A percentile compares a stretch with the other conserved stretches of the same genome.
Evolutionary conservation across 2,797 vertebrate species (phyloP).

Genomic region (Chanos chanos): DNA sequence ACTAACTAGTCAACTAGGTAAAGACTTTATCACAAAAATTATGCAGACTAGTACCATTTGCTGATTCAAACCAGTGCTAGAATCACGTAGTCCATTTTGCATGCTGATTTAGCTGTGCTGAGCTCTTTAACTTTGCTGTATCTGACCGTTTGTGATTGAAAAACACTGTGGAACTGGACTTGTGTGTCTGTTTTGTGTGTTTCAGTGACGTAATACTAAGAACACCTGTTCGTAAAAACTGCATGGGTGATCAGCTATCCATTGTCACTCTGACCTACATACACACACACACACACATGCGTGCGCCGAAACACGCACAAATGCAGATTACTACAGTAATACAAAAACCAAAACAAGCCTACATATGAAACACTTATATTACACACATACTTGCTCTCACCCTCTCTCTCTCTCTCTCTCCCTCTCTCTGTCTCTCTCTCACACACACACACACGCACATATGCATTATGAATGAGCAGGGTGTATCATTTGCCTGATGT

Average conservation of each 20-base stretch:
- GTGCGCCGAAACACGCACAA: no score
- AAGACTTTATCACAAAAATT: no score
- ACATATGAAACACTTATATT: neutral
- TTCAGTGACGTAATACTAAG: no score
- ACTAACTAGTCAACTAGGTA: no score
- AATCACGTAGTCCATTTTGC: no score
- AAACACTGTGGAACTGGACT: neutral
- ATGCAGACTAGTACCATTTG: no score
- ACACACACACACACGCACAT: constrained; percentile 8
- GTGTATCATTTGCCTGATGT: neutral
- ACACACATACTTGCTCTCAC: no score
- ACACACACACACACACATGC: constrained; percentile 32
- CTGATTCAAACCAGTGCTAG: no score
- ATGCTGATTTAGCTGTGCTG: no score
- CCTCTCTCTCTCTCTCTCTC: neutral
- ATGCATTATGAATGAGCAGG: neutral
- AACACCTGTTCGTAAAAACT: no score
- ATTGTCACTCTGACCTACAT: constrained; percentile 54
- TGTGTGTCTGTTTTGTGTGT: neutral
- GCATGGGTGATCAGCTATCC: no score
- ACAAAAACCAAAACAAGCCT: neutral
- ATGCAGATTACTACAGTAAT: neutral
- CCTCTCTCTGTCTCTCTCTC: neutral
- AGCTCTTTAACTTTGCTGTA: no score
- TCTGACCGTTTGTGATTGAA: neutral